Evolutionary conservation across 35 echinoderm and acorn worm genomes (phyloP), one percentile per base, ranked within the genome.

Genomic region (Anneissia japonica): DNA sequence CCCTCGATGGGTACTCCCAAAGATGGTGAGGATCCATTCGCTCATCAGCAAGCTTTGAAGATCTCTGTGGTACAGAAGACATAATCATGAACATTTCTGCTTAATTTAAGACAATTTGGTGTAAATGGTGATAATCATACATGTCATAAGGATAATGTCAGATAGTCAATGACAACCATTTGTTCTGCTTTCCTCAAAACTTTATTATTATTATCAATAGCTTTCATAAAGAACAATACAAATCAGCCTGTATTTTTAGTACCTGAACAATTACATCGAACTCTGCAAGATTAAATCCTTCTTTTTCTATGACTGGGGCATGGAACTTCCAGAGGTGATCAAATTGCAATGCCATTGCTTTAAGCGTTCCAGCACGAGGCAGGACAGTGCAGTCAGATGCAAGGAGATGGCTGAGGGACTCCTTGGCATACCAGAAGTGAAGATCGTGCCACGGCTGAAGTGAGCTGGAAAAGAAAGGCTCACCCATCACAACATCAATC

Each of bases 261-360:
- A 99, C 96, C 96, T 99, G 96, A 36, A 90, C 89, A 7, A 99
- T 43, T 37, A 89, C 40, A 84, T 99, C 96, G 92, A 99, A 99
- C 30, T 85, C 86, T 38, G 80, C 88, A 4, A 94, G 89, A 80
- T 99, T 89, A 87, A 99, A 94, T 19, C 92, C 92, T 73, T 94
- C 96, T 12, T 89, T 36, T 21, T 83, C 83, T 7, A 83, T 83
- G 10, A 99, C 96, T 14, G 96, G 92, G 13, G 96, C 91, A 87
- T 93, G 86, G 35, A 99, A 94, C 81, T 99, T 99, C 96, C 96
- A 99, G 11, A 99, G 89, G 79, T 99, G 89, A 37, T 99, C 96
- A 94, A 94, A 99, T 75, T 94, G 76, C 14, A 94, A 46, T 30
- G 96, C 96, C 0, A 99, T 83, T 29, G 92, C 96, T 79, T 81